A percentile compares a stretch with the other conserved stretches of the same genome.
These are phyloP conservation scores for Cantharis flavilabris DNA, from an alignment of 2,888 invertebrate genomes.

Conservation along the genomic window DNA sequence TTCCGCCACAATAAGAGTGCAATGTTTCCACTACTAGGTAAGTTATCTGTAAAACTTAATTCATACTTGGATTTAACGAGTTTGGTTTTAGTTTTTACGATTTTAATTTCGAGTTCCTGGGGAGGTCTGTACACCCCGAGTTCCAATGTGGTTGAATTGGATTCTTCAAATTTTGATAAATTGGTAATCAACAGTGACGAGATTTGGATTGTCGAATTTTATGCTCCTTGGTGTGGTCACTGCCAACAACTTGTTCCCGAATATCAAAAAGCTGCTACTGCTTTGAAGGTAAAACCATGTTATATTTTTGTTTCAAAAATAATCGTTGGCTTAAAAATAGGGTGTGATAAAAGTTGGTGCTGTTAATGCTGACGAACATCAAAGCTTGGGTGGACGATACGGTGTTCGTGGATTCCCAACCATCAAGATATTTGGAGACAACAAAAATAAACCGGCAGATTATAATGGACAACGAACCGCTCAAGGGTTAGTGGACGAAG, in stretches of 20 bases:
- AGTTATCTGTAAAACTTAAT: not conserved
- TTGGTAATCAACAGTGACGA: conserved; percentile 82
- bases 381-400: conserved; percentile 77
- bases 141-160: conserved; percentile 84
- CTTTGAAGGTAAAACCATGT: conserved; percentile 73
- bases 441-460: conserved; percentile 82
- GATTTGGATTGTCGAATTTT: conserved; percentile 96
- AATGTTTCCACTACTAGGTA: not conserved
- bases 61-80: not conserved
- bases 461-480: conserved; percentile 87
- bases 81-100: conserved; percentile 9
- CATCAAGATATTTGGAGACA: conserved; percentile 88
- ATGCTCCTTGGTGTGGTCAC: conserved; percentile 95
- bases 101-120: conserved; percentile 47
- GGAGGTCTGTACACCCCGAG: conserved; percentile 69
- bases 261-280: conserved; percentile 90
- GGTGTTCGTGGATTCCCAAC: conserved; percentile 93
- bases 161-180: conserved; percentile 84
- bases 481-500: conserved; percentile 83
- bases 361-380: conserved; percentile 89
- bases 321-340: conserved; percentile 54
- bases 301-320: not conserved
- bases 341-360: conserved; percentile 94
- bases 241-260: conserved; percentile 90
- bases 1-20: not conserved